Evolutionary conservation across 2,113 vertebrate species (phyloP).

Genomic region (Probosciger aterrimus): DNA sequence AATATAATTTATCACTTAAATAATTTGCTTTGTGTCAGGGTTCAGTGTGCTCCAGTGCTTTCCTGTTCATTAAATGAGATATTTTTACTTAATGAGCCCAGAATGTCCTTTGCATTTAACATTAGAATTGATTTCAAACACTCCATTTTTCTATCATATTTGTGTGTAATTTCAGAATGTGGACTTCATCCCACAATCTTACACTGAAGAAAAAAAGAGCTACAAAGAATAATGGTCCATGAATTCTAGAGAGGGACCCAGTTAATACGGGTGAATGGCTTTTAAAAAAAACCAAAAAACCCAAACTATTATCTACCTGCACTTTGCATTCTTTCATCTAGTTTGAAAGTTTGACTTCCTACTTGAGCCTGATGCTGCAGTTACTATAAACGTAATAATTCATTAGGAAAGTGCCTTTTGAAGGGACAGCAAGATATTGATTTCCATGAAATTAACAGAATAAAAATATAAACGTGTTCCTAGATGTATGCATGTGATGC

Average conservation of each 20-base stretch:
- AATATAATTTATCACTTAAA: slow-evolving; percentile 82
- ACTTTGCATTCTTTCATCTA: not conserved
- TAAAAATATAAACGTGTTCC: not conserved
- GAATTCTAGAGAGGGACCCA: slow-evolving; percentile 4
- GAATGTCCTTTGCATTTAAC: slow-evolving; percentile 75
- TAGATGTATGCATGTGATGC: not conserved
- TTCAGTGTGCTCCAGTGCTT: slow-evolving; percentile 78
- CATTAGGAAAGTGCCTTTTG: not conserved
- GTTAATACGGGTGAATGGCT: slow-evolving; percentile 34
- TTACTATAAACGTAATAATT: not conserved
- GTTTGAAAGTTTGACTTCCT: slow-evolving; percentile 10
- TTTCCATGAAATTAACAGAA: not conserved
- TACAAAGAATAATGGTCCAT: slow-evolving; percentile 65
- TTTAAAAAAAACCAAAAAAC: accelerated
- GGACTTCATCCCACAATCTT: slow-evolving; percentile 50
- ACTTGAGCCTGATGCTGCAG: not conserved
- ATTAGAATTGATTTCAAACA: slow-evolving; percentile 75
- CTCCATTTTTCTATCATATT: slow-evolving; percentile 71
- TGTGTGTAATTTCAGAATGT: slow-evolving; percentile 53
- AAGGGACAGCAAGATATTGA: not conserved
- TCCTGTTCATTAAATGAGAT: slow-evolving; percentile 83
- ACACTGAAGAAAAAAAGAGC: slow-evolving; percentile 48
- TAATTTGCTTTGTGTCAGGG: slow-evolving; percentile 83
- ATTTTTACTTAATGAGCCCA: slow-evolving; percentile 83
- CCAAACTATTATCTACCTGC: not conserved